phyloP scores from a whole-genome alignment of 2,797 vertebrate genomes.

The Ctenopoma kingsleyae region DNA sequence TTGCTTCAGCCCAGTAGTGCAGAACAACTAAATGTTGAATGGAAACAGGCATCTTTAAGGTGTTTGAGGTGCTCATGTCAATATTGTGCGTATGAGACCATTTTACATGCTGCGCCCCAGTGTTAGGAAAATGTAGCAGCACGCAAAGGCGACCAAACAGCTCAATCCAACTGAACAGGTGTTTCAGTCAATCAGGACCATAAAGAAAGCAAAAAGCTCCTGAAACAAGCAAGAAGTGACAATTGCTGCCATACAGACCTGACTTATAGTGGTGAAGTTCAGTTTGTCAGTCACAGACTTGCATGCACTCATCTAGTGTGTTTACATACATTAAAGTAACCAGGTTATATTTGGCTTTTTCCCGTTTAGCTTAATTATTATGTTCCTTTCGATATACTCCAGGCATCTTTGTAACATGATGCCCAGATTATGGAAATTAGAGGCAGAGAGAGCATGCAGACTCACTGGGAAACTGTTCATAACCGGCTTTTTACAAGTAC shows the following conservation, averaged over 20 bases:
- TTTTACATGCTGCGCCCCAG: background rate
- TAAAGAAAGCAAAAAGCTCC: background rate
- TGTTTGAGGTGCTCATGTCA: background rate
- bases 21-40: background rate
- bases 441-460: too few species aligned
- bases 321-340: background rate
- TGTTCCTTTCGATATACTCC: background rate
- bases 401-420: background rate
- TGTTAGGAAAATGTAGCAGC: background rate
- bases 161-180: background rate
- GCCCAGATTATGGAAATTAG: too few species aligned
- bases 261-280: too few species aligned
- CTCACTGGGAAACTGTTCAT: background rate
- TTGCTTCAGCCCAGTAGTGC: background rate
- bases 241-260: background rate
- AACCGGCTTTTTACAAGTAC: background rate
- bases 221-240: conserved; percentile 6
- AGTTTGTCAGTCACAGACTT: background rate
- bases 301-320: too few species aligned
- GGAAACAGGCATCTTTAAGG: background rate
- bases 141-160: background rate
- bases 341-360: background rate
- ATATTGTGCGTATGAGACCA: background rate
- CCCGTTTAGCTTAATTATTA: background rate
- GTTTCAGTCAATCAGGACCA: background rate